These are phyloP conservation scores for Antennarius maculatus DNA, from an alignment of 2,797 vertebrate species.

Conservation along the genomic window DNA sequence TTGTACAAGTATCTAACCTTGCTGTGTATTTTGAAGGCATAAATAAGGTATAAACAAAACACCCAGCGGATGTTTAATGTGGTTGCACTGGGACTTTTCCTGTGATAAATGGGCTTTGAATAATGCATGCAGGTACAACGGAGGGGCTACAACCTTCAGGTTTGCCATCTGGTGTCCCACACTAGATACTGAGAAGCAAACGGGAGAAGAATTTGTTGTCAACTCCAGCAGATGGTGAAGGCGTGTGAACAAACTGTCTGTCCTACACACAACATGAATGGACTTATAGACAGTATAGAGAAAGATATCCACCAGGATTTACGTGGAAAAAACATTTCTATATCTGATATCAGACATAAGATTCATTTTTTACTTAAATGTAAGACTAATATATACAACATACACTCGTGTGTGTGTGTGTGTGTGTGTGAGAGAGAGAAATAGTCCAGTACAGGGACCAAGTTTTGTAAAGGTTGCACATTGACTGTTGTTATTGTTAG, in stretches of 20 bases:
- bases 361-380: too few species aligned
- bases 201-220: slow-evolving; percentile 29
- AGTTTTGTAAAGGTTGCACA: slow-evolving; percentile 30
- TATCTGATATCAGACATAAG: too few species aligned
- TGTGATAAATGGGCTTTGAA: slow-evolving; percentile 74
- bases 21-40: slow-evolving; percentile 56
- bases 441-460: slow-evolving; percentile 29
- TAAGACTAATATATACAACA: too few species aligned
- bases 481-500: slow-evolving; percentile 42
- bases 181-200: slow-evolving; percentile 33
- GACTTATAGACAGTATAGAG: not conserved
- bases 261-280: slow-evolving; percentile 13
- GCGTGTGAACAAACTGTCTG: slow-evolving; percentile 27
- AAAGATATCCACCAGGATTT: too few species aligned
- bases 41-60: slow-evolving; percentile 70
- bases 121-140: slow-evolving; percentile 69
- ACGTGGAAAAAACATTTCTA: too few species aligned
- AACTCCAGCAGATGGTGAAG: slow-evolving; percentile 18
- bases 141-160: slow-evolving; percentile 67
- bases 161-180: slow-evolving; percentile 68
- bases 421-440: too few species aligned
- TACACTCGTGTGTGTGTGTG: too few species aligned
- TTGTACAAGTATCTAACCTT: slow-evolving; percentile 52
- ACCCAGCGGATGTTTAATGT: slow-evolving; percentile 60
- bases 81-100: slow-evolving; percentile 56